Base-by-base conservation (phyloP, 2,888 invertebrate genomes). In the Alsophila aescularia region DNA sequence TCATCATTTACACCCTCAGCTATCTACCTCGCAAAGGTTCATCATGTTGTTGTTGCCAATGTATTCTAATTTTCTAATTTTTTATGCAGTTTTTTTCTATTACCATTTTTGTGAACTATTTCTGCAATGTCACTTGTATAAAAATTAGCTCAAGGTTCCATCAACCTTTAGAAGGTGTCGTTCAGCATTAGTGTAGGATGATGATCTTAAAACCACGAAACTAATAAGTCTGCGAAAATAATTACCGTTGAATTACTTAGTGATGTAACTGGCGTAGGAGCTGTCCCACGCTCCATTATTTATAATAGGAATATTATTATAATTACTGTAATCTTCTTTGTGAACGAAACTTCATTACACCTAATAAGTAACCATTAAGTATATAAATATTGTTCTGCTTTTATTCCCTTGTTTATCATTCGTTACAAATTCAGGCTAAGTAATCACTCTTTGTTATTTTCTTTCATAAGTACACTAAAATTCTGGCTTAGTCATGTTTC, bases 181-280 rank as follows among this genome's bases (percentile, higher is more conserved):
- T 75, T 70, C 75, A 64, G 64, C 67, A n/a, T 70, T 64, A 52
- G 59, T 62, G 76, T 78, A 64, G 75, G 75, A 56, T 49, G 64
- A 65, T 75, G 66, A 74, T 72, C 70, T 72, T 60, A 67, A 64
- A 69, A 67, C 58, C 68, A 64, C 58, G 61, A 54, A 52, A 44
- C 49, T 44, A 60, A 49, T 66, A 50, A 56, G 58, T 60, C 58
- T 65, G 66, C 60, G 44, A 69, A 70, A 65, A 70, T 69, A 63
- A 70, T 71, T 60, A 66, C 53, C 42, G 58, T 53, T 61, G 47
- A 48, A 50, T 44, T 44, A 44, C 39, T 42, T 43, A 34, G 41
- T 72, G 64, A 70, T 70, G 68, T 65, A 70, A 71, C 56, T 40
- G 13, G 42, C 57, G 66, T 70, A 55, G 70, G 60, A 54, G 66